These are phyloP conservation scores for Eucera pruinosa DNA, from an alignment of 2,888 invertebrate genomes.

Conservation along the genomic window DNA sequence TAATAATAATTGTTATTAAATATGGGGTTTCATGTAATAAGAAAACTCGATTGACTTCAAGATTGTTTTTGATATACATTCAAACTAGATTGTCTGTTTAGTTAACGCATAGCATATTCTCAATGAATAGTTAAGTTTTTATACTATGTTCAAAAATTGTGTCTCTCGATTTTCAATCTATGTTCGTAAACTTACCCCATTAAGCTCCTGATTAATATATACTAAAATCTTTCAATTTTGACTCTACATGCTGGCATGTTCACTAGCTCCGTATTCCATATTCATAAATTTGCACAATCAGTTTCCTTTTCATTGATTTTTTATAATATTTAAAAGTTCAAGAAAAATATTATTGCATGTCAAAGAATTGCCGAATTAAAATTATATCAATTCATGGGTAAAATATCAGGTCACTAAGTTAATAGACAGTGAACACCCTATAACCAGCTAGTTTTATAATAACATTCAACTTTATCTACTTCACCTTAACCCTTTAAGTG, in stretches of 20 bases:
- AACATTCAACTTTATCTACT: not conserved
- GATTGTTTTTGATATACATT: not conserved
- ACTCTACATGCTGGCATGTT: no score
- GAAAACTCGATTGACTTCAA: not conserved
- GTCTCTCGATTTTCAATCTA: not conserved
- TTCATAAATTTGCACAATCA: no score
- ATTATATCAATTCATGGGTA: no score
- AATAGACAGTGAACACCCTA: no score
- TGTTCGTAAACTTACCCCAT: not conserved
- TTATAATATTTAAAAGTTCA: no score
- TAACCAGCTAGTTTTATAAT: not conserved
- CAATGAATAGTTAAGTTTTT: not conserved
- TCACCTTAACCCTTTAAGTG: no score
- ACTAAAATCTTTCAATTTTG: not conserved
- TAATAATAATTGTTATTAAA: not conserved
- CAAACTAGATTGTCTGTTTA: constrained; percentile 11
- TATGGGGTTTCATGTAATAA: not conserved
- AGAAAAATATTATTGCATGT: no score
- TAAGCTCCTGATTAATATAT: not conserved
- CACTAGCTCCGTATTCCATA: no score
- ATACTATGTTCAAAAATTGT: not conserved
- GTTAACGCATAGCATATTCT: constrained; percentile 1
- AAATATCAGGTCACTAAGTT: no score
- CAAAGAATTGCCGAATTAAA: no score
- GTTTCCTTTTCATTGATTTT: no score